Conservation (phyloP, 2,797 vertebrate species). For the Enteromius unitaeniatus region DNA sequence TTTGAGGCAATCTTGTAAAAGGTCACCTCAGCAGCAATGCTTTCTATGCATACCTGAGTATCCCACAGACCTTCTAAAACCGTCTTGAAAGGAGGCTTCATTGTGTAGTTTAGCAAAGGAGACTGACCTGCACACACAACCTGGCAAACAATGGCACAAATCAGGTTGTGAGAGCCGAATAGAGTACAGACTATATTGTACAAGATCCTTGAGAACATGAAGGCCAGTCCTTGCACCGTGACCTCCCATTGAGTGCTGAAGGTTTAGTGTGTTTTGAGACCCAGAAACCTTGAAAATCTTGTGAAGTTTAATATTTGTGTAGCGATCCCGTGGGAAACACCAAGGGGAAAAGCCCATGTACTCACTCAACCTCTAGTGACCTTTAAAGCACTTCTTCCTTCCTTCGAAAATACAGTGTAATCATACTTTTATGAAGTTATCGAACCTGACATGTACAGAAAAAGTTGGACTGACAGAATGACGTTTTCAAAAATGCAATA, state of each 20-base stretch:
- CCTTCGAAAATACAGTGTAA: neutral
- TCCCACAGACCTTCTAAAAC: neutral
- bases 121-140: neutral
- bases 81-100: neutral
- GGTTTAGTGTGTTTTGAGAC: constrained; percentile 9
- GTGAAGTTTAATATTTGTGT: constrained; percentile 32
- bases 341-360: neutral
- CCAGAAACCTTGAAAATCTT: neutral
- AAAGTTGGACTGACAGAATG: neutral
- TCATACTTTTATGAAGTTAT: constrained; percentile 25
- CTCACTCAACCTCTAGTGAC: constrained; percentile 30
- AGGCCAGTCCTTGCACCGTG: neutral
- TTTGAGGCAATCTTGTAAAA: neutral
- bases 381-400: neutral
- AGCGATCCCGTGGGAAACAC: neutral
- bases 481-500: neutral
- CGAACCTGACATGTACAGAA: neutral
- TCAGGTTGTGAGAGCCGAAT: neutral
- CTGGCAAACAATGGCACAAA: neutral
- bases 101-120: constrained; percentile 13
- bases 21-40: neutral
- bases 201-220: neutral
- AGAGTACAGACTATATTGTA: neutral
- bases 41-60: neutral
- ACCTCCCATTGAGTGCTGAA: neutral